Base-by-base conservation (phyloP, 2,113 vertebrate genomes). In the Lamprotornis superbus region DNA sequence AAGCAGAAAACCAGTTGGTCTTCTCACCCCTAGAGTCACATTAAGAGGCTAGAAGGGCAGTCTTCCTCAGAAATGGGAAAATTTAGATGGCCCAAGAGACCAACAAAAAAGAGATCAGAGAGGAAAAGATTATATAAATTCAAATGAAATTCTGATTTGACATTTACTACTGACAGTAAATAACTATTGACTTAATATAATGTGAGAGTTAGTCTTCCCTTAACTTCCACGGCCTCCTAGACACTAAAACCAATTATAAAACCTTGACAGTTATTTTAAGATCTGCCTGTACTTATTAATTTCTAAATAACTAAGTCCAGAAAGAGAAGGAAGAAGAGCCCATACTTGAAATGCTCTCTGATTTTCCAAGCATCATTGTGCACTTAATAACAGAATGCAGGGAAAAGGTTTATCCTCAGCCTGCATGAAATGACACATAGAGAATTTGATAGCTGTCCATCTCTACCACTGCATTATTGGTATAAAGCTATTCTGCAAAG, bases 351-450 rank as follows among this genome's bases (percentile, higher is more conserved):
- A n/a, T 18, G 12, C 0, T 64, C 10, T 49, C 31, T 76, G 28
- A 64, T 73, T 65, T 79, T 76, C 57, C 50, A 78, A 49, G 4
- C 23, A 50, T 19, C 24, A 5, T 1, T 23, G 21, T 60, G 12
- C 4, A 56, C 8, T 28, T 69, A 3, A 30, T 44, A 35, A 30
- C 35, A 40, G 30, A 27, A 6, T 33, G 5, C 3, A 25, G 7
- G 28, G 21, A 21, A 53, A 22, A 52, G 2, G 14, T 42, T 87
- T 49, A 28, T 67, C 35, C 24, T 59, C 30, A 79, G 9, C 7
- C 33, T 68, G 11, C 20, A 22, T 2, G 1, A 61, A 52, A 53
- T 27, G 16, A 15, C 47, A 30, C 0, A 0, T 0, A 6, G 5
- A 69, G 13, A 64, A 37, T 84, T 73, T 49, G 53, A 25, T 65